A percentile compares a stretch with the other conserved stretches of the same genome.
Conservation (phyloP, 2,888 invertebrate species). For the Apamea sordens region DNA sequence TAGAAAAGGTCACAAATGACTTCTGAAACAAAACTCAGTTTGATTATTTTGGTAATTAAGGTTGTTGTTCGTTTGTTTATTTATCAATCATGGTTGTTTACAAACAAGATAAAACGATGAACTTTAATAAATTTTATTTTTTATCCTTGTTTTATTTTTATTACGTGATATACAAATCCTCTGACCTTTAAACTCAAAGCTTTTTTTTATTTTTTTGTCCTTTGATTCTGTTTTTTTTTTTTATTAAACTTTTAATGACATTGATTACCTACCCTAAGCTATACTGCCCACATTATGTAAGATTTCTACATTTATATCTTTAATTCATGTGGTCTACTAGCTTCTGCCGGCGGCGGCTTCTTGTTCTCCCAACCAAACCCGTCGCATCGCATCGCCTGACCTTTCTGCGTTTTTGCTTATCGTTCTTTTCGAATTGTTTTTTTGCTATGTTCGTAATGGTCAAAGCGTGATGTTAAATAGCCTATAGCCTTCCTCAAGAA, state of each 20-base stretch:
- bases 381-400: too few species aligned
- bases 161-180: neutral
- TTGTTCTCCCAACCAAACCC: too few species aligned
- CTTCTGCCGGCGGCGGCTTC: too few species aligned
- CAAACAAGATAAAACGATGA: constrained; percentile 5
- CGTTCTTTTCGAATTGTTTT: too few species aligned
- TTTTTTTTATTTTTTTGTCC: neutral
- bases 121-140: neutral
- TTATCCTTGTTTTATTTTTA: neutral
- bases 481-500: too few species aligned
- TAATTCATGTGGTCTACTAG: neutral
- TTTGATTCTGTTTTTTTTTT: neutral
- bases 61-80: neutral
- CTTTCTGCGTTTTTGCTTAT: too few species aligned
- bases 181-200: neutral
- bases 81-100: constrained; percentile 4
- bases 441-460: too few species aligned
- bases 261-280: neutral
- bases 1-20: neutral
- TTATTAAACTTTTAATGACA: neutral
- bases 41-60: constrained; percentile 4
- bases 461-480: too few species aligned
- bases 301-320: neutral
- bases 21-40: neutral
- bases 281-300: neutral